These are phyloP conservation scores for Ophion ellenae DNA, from an alignment of 2,888 invertebrate species.

Conservation along the genomic window DNA sequence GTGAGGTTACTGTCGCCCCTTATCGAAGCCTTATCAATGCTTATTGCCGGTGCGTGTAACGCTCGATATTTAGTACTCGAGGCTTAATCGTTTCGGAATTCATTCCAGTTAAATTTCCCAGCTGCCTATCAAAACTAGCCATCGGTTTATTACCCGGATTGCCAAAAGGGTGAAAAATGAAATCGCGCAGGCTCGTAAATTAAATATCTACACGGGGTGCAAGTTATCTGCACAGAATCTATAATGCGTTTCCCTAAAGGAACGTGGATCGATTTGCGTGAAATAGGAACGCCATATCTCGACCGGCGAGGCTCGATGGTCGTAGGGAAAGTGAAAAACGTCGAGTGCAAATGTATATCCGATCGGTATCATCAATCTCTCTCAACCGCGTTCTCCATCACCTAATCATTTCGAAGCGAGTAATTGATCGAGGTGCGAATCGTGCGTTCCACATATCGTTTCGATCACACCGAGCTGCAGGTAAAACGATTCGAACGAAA, in stretches of 20 bases:
- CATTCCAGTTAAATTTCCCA: slow-evolving; percentile 6
- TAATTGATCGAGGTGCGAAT: slow-evolving; percentile 60
- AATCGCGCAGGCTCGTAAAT: neutral
- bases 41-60: slow-evolving; percentile 1
- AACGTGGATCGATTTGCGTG: neutral
- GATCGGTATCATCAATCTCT: slow-evolving; percentile 55
- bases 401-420: slow-evolving; percentile 55
- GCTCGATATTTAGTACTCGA: neutral
- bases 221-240: neutral
- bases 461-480: slow-evolving; percentile 17
- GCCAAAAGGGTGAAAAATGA: neutral
- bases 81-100: neutral
- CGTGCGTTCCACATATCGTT: slow-evolving; percentile 34
- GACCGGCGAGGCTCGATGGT: slow-evolving; percentile 9
- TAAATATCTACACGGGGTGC: neutral
- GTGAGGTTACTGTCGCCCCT: neutral
- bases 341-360: slow-evolving; percentile 1
- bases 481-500: slow-evolving; percentile 59
- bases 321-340: slow-evolving; percentile 38
- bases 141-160: neutral
- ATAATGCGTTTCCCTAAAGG: slow-evolving; percentile 4
- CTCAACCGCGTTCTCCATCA: slow-evolving; percentile 46
- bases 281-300: neutral
- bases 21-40: slow-evolving; percentile 12
- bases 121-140: slow-evolving; percentile 10